Base-by-base conservation (phyloP, 1,140 invertebrate genomes). In the Trialeurodes vaporariorum region DNA sequence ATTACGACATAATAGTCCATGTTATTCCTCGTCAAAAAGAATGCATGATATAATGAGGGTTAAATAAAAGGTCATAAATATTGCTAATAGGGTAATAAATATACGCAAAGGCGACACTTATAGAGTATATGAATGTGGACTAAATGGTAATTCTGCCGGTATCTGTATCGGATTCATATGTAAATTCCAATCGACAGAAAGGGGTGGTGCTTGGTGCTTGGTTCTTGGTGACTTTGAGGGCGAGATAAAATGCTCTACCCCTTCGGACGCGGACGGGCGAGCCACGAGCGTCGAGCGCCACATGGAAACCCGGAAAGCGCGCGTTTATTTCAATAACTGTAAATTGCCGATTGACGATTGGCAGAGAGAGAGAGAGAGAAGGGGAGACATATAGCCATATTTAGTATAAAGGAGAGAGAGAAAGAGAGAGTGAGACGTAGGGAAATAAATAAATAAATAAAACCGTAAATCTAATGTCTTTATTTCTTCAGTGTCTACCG, bases 361-460 rank as follows among this genome's bases (percentile, higher is more conserved):
- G 34, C 5, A 49, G 34, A 49, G n/a, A n/a, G n/a, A n/a, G n/a
- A n/a, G n/a, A n/a, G n/a, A n/a, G n/a, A n/a, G n/a, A n/a, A n/a
- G n/a, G n/a, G n/a, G n/a, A n/a, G n/a, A n/a, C n/a, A n/a, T n/a
- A n/a, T n/a, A n/a, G n/a, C n/a, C n/a, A n/a, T n/a, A n/a, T n/a
- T n/a, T n/a, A n/a, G n/a, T n/a, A n/a, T n/a, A n/a, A n/a, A n/a
- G n/a, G n/a, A n/a, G n/a, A n/a, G n/a, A n/a, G n/a, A n/a, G n/a
- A n/a, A n/a, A n/a, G n/a, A n/a, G n/a, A n/a, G n/a, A n/a, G n/a
- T n/a, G n/a, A n/a, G n/a, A n/a, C n/a, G n/a, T n/a, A n/a, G n/a
- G n/a, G n/a, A n/a, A n/a, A n/a, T n/a, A 49, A 49, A 49, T 49
- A 49, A 49, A 49, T 49, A 49, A 49, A 49, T 49, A 49, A 49